Base-by-base conservation (phyloP, 2,888 invertebrate genomes). In the Diarsia rubi region DNA sequence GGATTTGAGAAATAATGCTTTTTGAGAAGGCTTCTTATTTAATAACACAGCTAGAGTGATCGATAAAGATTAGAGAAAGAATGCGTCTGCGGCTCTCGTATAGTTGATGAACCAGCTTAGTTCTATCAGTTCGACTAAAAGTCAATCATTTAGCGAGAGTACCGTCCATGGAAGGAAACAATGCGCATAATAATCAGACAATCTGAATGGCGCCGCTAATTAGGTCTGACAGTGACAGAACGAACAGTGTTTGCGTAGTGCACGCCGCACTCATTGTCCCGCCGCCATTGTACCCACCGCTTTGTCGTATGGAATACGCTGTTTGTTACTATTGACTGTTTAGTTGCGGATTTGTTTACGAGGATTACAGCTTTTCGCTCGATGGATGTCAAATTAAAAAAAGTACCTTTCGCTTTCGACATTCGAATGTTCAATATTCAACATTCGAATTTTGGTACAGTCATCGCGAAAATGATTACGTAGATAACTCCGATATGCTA, bases 211-310 rank as follows among this genome's bases (percentile, higher is more conserved):
- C 91, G 91, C 92, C 86, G 90, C 93, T 96, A 95, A 96, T 96
- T 95, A 95, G 93, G 93, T 93, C 94, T 95, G 95, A 94, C 94
- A 93, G 93, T 95, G 95, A 94, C 95, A 94, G 94, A 93, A 85
- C 89, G 93, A 92, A 91, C 92, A 88, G 86, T 92, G 93, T 93
- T 92, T 93, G 92, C 91, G 90, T 86, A 90, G 89, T 93, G 93
- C 92, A 92, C 87, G 91, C 91, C 91, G 90, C 91, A 90, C 89
- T 91, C 93, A 95, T 95, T 95, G 95, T 95, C 90, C 91, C 87
- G 81, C 82, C 88, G 89, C 91, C 91, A 94, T 94, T 95, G 94
- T 95, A 88, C 83, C 83, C 85, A 85, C 82, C 84, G 93, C 94
- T 94, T 95, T 94, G 93, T 92, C 90, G 89, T 91, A 86, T 89